Percentiles rank a stretch among this genome's conserved stretches.
These are phyloP conservation scores for Typhlichthys eigenmanni DNA, from an alignment of 2,797 vertebrate genomes.

Conservation along the genomic window DNA sequence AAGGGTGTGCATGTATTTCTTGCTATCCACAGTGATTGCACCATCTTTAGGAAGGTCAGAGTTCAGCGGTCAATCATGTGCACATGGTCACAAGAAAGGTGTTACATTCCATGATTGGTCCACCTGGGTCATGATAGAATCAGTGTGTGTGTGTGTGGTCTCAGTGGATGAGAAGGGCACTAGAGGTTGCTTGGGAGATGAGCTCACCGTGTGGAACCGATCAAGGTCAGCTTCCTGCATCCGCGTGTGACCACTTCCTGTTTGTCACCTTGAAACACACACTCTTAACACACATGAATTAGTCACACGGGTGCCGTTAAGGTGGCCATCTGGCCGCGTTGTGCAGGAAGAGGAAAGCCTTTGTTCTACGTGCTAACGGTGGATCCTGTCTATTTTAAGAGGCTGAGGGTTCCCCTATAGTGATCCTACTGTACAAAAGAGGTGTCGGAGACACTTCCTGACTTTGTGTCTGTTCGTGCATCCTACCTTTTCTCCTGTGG, in stretches of 20 bases:
- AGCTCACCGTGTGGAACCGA: conserved; percentile 24
- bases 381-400: conserved; percentile 62
- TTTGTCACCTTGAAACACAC: conserved; percentile 54
- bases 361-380: conserved; percentile 52
- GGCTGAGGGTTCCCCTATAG: conserved; percentile 47
- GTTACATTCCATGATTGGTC: too few relatives aligned
- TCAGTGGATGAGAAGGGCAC: background rate
- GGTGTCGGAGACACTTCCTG: conserved; percentile 47
- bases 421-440: conserved; percentile 41
- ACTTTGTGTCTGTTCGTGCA: conserved; percentile 36
- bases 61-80: conserved; percentile 21
- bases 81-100: background rate
- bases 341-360: conserved; percentile 70
- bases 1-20: conserved; percentile 3
- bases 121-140: background rate
- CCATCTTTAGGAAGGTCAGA: conserved; percentile 18
- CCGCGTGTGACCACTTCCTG: conserved; percentile 60
- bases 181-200: conserved; percentile 44
- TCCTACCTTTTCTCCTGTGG: conserved; percentile 25
- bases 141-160: background rate
- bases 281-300: conserved; percentile 17
- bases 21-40: conserved; percentile 12
- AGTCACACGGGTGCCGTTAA: conserved; percentile 47
- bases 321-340: conserved; percentile 57
- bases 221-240: conserved; percentile 56